Evolutionary conservation across 2,113 vertebrate genomes (phyloP).

Genomic region (Myanophis thanlyinensis): DNA sequence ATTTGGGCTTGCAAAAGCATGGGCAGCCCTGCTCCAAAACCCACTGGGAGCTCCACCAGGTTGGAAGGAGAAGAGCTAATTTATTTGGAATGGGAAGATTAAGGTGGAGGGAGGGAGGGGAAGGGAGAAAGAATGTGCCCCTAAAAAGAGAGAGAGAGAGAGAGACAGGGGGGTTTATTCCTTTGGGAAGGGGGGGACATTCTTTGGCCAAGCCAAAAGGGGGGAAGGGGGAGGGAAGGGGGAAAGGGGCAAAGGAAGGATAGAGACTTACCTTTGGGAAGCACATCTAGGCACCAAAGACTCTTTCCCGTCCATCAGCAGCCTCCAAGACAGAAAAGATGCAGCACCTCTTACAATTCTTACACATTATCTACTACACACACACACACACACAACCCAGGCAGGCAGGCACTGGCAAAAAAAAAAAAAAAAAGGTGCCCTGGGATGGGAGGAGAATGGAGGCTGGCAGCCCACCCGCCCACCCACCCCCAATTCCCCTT

Average conservation of each 20-base stretch:
- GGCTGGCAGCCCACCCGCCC: neutral
- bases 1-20: neutral
- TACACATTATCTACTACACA: neutral
- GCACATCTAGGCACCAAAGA: constrained; percentile 20
- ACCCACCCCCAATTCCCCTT: too few relatives aligned
- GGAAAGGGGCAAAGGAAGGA: neutral
- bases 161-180: neutral
- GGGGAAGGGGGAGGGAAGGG: too few relatives aligned
- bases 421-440: too few relatives aligned
- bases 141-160: neutral
- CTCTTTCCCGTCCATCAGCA: constrained; percentile 21
- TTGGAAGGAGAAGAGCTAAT: neutral
- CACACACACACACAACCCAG: neutral
- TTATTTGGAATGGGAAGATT: neutral
- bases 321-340: constrained; percentile 29
- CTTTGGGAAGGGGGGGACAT: too few relatives aligned
- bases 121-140: neutral
- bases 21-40: neutral
- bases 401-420: neutral
- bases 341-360: constrained; percentile 15
- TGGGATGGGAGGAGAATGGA: constrained; percentile 5
- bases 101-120: neutral
- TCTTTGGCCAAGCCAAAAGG: neutral
- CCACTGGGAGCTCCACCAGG: neutral
- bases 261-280: constrained; percentile 14